Percentiles rank a stretch among this genome's conserved stretches.
phyloP scores from a whole-genome alignment of 2,888 invertebrate species.

The Meta bourneti region DNA sequence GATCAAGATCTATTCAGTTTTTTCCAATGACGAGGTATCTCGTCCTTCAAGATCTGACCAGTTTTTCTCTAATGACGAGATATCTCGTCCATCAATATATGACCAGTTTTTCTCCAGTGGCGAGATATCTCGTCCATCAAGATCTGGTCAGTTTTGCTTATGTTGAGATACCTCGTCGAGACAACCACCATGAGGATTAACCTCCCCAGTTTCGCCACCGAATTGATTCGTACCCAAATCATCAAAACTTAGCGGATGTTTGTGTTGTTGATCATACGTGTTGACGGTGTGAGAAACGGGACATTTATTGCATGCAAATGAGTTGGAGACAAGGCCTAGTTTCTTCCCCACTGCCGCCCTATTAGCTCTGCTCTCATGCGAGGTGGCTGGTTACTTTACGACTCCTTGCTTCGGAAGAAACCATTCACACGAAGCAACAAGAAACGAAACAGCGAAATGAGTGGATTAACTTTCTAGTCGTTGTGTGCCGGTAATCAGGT shows the following conservation, averaged over 20 bases:
- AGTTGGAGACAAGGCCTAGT: slow-evolving; percentile 28
- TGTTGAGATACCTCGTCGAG: too few species aligned
- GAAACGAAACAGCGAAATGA: not conserved
- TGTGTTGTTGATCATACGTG: not conserved
- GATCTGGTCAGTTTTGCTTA: too few species aligned
- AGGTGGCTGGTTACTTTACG: slow-evolving; percentile 22
- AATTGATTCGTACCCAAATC: not conserved
- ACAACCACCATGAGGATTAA: too few species aligned
- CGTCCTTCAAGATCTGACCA: too few species aligned
- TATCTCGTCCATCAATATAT: too few species aligned
- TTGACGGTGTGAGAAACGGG: not conserved
- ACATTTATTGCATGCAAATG: slow-evolving; percentile 4
- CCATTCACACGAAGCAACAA: not conserved
- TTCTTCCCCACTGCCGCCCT: slow-evolving; percentile 37
- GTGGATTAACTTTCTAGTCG: slow-evolving; percentile 54
- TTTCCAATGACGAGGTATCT: too few species aligned
- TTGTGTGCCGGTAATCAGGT: slow-evolving; percentile 65
- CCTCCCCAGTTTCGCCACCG: not conserved
- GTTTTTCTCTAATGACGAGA: too few species aligned
- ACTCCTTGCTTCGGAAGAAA: slow-evolving; percentile 45
- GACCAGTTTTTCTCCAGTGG: too few species aligned
- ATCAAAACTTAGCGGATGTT: not conserved
- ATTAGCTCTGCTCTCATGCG: slow-evolving; percentile 40
- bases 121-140: too few species aligned
- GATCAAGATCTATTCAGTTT: too few species aligned